Conservation (phyloP, 1,140 invertebrate genomes). For the Plutomurus gul region DNA sequence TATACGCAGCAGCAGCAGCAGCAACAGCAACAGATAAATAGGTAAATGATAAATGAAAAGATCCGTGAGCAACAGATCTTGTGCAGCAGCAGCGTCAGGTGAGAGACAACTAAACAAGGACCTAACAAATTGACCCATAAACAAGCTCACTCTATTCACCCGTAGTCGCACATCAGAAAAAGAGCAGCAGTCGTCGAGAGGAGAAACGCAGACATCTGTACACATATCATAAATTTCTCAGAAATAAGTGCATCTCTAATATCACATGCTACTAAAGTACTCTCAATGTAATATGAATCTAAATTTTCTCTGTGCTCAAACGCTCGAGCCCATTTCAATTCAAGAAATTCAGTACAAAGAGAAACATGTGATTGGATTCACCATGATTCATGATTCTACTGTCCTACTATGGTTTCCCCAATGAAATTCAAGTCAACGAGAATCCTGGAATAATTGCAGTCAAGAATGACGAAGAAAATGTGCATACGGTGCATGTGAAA, state of each 20-base stretch:
- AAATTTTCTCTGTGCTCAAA: too few relatives aligned
- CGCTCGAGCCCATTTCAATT: too few relatives aligned
- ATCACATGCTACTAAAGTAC: neutral
- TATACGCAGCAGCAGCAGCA: too few relatives aligned
- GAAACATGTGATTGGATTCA: neutral
- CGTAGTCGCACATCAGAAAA: neutral
- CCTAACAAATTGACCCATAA: constrained; percentile 27
- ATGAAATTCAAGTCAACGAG: neutral
- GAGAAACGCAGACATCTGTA: too few relatives aligned
- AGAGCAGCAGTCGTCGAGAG: neutral
- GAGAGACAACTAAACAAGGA: constrained; percentile 23
- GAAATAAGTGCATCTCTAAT: constrained; percentile 1
- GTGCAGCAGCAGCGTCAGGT: constrained; percentile 10
- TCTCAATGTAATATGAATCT: neutral
- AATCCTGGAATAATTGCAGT: neutral
- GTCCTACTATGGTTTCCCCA: constrained; percentile 11
- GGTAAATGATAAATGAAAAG: neutral
- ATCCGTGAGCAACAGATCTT: neutral
- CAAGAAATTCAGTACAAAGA: constrained; percentile 12
- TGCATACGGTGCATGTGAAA: neutral
- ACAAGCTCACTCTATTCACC: constrained; percentile 19
- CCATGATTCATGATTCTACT: constrained; percentile 15
- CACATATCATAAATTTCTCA: constrained; percentile 24
- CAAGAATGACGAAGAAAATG: neutral
- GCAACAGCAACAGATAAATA: neutral